A percentile compares a stretch with the other conserved stretches of the same genome.
phyloP scores from a whole-genome alignment of 2,113 vertebrate genomes.

The Thalassoma bifasciatum region DNA sequence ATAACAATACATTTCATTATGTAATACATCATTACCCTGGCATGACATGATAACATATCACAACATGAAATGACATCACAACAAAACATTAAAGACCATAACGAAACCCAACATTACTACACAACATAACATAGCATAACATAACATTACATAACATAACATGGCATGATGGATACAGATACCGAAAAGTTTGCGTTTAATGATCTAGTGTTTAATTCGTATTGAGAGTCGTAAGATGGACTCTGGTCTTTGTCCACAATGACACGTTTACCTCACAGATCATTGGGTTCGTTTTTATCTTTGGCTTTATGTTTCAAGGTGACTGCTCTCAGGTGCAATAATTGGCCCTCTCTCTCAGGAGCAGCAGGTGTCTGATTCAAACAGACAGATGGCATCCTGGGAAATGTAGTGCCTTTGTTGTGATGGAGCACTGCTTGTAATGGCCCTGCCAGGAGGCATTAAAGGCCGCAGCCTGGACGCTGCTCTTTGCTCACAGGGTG shows the following conservation, averaged over 20 bases:
- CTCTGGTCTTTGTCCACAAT: not conserved
- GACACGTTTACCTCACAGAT: not conserved
- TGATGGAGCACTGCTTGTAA: conserved; percentile 4
- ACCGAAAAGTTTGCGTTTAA: too few relatives aligned
- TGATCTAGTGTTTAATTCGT: too few relatives aligned
- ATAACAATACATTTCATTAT: too few relatives aligned
- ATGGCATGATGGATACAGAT: too few relatives aligned
- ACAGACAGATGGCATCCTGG: conserved; percentile 53
- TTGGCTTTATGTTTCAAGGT: conserved; percentile 20
- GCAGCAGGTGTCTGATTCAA: conserved; percentile 22
- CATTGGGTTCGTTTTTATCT: not conserved
- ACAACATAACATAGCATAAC: too few relatives aligned
- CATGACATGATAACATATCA: too few relatives aligned
- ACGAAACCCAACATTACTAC: too few relatives aligned
- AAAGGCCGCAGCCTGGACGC: conserved; percentile 29
- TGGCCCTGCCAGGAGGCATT: conserved; percentile 23
- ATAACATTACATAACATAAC: too few relatives aligned
- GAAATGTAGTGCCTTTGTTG: conserved; percentile 36
- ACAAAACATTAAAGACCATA: too few relatives aligned
- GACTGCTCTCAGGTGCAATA: not conserved
- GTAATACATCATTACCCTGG: too few relatives aligned
- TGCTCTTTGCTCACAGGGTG: conserved; percentile 42
- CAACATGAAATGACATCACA: too few relatives aligned
- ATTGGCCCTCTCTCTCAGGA: not conserved
- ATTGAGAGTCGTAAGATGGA: not conserved